Conservation (phyloP, 2,888 invertebrate genomes). For the Calameuta pallipes region DNA sequence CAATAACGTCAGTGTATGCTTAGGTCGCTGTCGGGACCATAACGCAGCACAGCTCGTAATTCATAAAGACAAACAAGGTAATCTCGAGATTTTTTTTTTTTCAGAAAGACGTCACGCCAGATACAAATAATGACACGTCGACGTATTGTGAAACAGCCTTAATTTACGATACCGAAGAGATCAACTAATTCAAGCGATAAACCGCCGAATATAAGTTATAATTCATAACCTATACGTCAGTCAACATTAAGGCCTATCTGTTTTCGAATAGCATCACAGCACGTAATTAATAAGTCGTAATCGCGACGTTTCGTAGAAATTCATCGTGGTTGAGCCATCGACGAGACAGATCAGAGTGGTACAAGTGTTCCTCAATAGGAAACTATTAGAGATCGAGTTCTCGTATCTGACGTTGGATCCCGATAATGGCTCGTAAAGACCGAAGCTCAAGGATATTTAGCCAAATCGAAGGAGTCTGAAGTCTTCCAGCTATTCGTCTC, state of each 20-base stretch:
- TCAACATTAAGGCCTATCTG: neutral
- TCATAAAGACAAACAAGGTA: neutral
- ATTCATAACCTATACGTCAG: neutral
- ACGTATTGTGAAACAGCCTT: neutral
- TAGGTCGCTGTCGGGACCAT: constrained; percentile 14
- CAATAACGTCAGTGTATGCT: constrained; percentile 19
- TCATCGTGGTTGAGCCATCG: neutral
- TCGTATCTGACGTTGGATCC: neutral
- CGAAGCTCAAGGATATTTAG: neutral
- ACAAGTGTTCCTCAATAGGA: constrained; percentile 3
- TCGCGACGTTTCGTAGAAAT: neutral
- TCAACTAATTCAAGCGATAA: neutral
- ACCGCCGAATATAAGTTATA: neutral
- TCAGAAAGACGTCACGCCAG: neutral
- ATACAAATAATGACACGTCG: neutral
- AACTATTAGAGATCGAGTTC: neutral
- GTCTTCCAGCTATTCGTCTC: neutral
- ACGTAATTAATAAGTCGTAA: neutral
- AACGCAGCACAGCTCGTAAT: neutral
- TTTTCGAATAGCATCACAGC: neutral
- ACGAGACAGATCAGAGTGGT: neutral
- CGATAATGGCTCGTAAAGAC: neutral
- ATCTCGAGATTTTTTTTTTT: neutral
- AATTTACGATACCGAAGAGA: neutral
- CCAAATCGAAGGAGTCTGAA: neutral